Percentiles rank a stretch among this genome's conserved stretches.
Evolutionary conservation across 2,888 invertebrate genomes (phyloP).

Genomic region (Phaonia tiefii): DNA sequence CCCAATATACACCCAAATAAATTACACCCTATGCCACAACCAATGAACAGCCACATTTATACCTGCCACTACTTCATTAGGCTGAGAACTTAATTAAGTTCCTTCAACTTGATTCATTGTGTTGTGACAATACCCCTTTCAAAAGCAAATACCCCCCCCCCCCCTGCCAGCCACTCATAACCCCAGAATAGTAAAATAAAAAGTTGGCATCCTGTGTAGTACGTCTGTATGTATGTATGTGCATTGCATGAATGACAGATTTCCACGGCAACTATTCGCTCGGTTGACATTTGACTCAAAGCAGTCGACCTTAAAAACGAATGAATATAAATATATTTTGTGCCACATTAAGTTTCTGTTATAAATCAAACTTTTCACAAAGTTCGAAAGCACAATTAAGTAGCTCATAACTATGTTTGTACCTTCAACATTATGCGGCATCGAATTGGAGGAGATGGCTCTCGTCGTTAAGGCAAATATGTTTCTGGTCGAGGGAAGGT

Average conservation of each 20-base stretch:
- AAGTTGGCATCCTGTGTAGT: constrained; percentile 13
- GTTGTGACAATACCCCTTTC: constrained; percentile 32
- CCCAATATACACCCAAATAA: background rate
- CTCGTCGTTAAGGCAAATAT: background rate
- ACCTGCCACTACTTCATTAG: constrained; percentile 51
- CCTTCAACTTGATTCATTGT: constrained; percentile 48
- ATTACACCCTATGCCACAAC: background rate
- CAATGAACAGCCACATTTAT: background rate
- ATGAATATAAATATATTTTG: constrained; percentile 59
- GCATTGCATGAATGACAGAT: constrained; percentile 73
- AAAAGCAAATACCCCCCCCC: constrained; percentile 10
- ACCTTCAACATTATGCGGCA: background rate
- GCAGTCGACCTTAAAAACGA: constrained; percentile 61
- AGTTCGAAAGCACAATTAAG: constrained; percentile 77
- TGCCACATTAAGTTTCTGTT: constrained; percentile 59
- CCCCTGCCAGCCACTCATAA: background rate
- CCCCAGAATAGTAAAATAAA: background rate
- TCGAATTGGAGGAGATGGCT: background rate
- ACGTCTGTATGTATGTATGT: background rate
- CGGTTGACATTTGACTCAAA: constrained; percentile 76
- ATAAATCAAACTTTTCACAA: constrained; percentile 78
- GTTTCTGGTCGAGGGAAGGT: too few species aligned
- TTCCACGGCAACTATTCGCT: constrained; percentile 75
- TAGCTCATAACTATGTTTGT: constrained; percentile 65
- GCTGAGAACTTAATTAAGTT: constrained; percentile 63